Percentiles rank a stretch among this genome's conserved stretches.
Conservation (phyloP, 2,797 vertebrate species). For the Hypotaenidia okinawae region DNA sequence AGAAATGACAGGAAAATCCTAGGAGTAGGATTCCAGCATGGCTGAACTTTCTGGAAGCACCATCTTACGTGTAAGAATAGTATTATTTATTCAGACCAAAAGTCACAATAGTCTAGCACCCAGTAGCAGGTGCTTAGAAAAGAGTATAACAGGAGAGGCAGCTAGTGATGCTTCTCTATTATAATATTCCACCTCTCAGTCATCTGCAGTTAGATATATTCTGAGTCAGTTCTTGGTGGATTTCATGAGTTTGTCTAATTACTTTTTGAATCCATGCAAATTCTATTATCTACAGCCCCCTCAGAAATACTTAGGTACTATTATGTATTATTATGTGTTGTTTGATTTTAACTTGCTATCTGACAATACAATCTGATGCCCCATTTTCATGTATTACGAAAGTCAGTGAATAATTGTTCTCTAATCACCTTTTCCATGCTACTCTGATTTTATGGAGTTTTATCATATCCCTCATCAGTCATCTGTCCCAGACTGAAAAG, state of each 20-base stretch:
- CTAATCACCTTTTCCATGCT: slow-evolving; percentile 37
- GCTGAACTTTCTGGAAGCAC: background rate
- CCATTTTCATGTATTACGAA: background rate
- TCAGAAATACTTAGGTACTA: slow-evolving; percentile 10
- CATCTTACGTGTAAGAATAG: background rate
- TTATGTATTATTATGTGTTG: slow-evolving; percentile 26
- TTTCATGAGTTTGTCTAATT: slow-evolving; percentile 25
- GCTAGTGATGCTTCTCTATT: background rate
- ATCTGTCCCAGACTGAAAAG: slow-evolving; percentile 15
- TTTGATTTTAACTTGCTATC: slow-evolving; percentile 48
- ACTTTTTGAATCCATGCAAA: slow-evolving; percentile 9
- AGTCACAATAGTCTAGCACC: background rate
- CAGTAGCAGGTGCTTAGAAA: background rate
- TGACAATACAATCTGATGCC: slow-evolving; percentile 34
- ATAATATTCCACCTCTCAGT: background rate
- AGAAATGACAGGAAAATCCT: background rate
- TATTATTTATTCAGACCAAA: background rate
- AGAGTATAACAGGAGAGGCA: background rate
- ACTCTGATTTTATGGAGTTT: slow-evolving; percentile 50
- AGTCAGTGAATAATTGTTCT: slow-evolving; percentile 46
- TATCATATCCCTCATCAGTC: slow-evolving; percentile 30
- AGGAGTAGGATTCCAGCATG: background rate
- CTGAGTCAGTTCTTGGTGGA: background rate
- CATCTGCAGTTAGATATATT: background rate
- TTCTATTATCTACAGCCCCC: slow-evolving; percentile 16